A percentile compares a stretch with the other conserved stretches of the same genome.
Evolutionary conservation across 2,113 vertebrate genomes (phyloP).

Genomic region (Chelonoidis abingdonii): DNA sequence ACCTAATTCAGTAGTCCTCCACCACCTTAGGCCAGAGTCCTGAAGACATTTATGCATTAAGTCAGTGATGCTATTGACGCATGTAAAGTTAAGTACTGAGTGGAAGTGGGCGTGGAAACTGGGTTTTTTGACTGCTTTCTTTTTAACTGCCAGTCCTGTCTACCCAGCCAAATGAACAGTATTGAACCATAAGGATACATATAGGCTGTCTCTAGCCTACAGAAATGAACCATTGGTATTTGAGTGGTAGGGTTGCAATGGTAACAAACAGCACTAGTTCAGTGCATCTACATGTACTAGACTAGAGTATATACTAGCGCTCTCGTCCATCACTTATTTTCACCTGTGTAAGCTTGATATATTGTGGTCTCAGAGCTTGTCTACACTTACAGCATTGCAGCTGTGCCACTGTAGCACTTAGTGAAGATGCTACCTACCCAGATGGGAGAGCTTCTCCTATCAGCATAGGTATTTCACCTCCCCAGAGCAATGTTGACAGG

Average conservation of each 20-base stretch:
- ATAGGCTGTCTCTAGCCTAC: background rate
- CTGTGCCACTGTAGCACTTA: no score
- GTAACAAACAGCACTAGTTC: background rate
- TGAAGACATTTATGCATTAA: background rate
- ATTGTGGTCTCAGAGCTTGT: background rate
- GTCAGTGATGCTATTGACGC: background rate
- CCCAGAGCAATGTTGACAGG: no score
- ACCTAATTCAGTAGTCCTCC: background rate
- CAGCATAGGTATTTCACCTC: no score
- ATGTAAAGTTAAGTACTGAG: background rate
- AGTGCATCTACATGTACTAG: background rate
- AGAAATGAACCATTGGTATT: background rate
- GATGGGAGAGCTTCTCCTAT: no score
- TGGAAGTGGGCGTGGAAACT: background rate
- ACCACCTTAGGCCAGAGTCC: rapidly evolving
- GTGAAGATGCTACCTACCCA: no score
- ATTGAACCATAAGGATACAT: background rate
- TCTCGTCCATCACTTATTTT: background rate
- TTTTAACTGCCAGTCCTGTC: background rate
- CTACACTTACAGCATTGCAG: no score
- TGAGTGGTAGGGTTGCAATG: background rate
- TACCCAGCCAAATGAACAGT: constrained; percentile 16
- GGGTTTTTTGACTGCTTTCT: background rate
- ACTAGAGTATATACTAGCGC: background rate
- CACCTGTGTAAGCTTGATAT: background rate